Evolutionary conservation across 2,113 vertebrate species (phyloP), one percentile per base, ranked within the genome.

Genomic region (Cyanoliseus patagonus): DNA sequence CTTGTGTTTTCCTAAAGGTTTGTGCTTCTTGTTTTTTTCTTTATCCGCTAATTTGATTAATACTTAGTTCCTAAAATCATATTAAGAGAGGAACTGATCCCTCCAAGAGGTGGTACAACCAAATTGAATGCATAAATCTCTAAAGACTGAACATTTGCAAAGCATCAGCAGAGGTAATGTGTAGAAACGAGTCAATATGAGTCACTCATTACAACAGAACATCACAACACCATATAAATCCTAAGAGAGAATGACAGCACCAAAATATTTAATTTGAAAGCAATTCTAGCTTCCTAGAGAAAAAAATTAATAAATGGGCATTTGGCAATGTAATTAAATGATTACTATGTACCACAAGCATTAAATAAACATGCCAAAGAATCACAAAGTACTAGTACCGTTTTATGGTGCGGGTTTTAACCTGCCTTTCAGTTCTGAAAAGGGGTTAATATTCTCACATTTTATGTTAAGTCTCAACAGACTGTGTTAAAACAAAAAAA

Each of bases 221-320:
- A 35, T 57, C 76, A 75, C 84, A 82, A 42, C 0, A 1, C 31
- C 37, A 72, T 72, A 49, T 78, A 91, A 91, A 86, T 52, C 62
- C 69, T 57, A 39, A 66, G 37, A 55, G 63, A 78, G 33, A 84
- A 25, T 31, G 39, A 72, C 80, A 91, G 55, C 10, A 1, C 25
- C n/a, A 59, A 91, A 94, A 84, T 35, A 62, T 30, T 82, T 68
- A 10, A 82, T 79, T 72, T 91, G 84, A 94, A 88, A 87, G 77
- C 49, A 69, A 89, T 79, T 89, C 11, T 18, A 25, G 44, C 42
- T 79, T 87, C 39, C 35, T 52, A 46, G 24, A 87, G 64, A 57
- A 91, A 42, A 91, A 18, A 22, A 47, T 42, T 61, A 87, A 91
- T 68, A 79, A 89, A 76, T 23, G 9, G 5, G 3, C 8, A 44